phyloP scores from a whole-genome alignment of 2,888 invertebrate genomes.

The Apodemia hepburni region DNA sequence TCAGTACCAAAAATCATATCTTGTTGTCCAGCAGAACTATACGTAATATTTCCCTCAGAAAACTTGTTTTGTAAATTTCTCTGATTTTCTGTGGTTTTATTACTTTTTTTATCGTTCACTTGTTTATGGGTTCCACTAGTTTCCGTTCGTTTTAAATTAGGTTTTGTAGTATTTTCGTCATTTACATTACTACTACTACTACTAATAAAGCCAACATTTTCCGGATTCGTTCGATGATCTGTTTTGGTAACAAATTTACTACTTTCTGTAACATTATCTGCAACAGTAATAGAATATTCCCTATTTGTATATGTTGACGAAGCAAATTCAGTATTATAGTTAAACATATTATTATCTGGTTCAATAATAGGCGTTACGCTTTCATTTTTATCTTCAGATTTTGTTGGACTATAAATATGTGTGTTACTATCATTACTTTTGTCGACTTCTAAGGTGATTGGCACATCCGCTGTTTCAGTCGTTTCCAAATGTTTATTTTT shows the following conservation, averaged over 20 bases:
- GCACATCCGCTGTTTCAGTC: neutral
- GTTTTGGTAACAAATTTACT: constrained; percentile 28
- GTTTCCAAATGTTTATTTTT: neutral
- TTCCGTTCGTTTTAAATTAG: constrained; percentile 41
- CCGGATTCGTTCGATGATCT: constrained; percentile 39
- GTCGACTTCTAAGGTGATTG: neutral
- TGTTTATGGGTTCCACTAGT: constrained; percentile 42
- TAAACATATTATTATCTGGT: neutral
- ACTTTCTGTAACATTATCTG: constrained; percentile 23
- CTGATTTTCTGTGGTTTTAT: constrained; percentile 68
- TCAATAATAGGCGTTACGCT: neutral
- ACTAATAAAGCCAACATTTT: constrained; percentile 46
- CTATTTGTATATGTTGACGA: neutral
- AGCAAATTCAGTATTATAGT: neutral
- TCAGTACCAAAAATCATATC: neutral
- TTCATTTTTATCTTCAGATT: neutral
- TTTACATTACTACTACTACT: constrained; percentile 62
- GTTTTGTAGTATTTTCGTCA: constrained; percentile 57
- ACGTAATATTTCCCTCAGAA: constrained; percentile 34
- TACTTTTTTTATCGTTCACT: constrained; percentile 57
- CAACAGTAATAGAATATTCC: constrained; percentile 1
- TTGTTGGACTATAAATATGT: neutral
- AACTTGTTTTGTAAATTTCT: constrained; percentile 60
- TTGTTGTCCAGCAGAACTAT: constrained; percentile 1
- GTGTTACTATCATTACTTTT: neutral